Conservation (phyloP, 2,113 vertebrate genomes). For the Onychostoma macrolepis region DNA sequence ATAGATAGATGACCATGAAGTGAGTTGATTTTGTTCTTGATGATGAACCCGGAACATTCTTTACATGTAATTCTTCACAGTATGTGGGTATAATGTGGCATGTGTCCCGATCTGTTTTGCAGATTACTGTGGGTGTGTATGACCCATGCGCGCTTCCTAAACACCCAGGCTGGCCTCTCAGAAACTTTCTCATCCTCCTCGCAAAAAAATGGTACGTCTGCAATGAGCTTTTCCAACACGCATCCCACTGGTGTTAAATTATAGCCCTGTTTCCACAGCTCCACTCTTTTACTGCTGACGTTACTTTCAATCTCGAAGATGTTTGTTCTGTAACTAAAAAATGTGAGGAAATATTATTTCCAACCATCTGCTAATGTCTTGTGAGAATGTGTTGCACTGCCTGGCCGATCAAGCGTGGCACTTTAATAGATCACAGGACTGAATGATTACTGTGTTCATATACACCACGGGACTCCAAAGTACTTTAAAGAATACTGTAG, state of each 20-base stretch:
- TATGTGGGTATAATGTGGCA: neutral
- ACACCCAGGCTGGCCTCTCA: constrained; percentile 95
- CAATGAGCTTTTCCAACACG: constrained; percentile 35
- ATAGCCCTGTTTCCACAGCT: constrained; percentile 28
- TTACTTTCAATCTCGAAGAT: neutral
- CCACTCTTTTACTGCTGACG: neutral
- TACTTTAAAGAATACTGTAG: too few relatives aligned
- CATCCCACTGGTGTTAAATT: constrained; percentile 30
- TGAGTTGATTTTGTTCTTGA: neutral
- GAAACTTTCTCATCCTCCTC: constrained; percentile 90
- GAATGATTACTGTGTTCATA: too few relatives aligned
- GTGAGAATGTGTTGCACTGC: neutral
- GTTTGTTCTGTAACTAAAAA: neutral
- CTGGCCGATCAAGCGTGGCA: too few relatives aligned
- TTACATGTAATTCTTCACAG: neutral
- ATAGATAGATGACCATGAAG: neutral
- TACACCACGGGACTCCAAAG: too few relatives aligned
- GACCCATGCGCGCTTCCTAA: constrained; percentile 94
- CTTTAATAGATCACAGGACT: too few relatives aligned
- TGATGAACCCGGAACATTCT: neutral
- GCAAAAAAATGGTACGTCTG: constrained; percentile 85
- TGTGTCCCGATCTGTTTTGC: constrained; percentile 52
- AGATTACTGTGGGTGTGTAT: constrained; percentile 93
- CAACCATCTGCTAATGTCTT: constrained; percentile 7
- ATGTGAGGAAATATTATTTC: neutral